Base-by-base conservation (phyloP, 1,140 invertebrate species). In the Drosophila persimilis region DNA sequence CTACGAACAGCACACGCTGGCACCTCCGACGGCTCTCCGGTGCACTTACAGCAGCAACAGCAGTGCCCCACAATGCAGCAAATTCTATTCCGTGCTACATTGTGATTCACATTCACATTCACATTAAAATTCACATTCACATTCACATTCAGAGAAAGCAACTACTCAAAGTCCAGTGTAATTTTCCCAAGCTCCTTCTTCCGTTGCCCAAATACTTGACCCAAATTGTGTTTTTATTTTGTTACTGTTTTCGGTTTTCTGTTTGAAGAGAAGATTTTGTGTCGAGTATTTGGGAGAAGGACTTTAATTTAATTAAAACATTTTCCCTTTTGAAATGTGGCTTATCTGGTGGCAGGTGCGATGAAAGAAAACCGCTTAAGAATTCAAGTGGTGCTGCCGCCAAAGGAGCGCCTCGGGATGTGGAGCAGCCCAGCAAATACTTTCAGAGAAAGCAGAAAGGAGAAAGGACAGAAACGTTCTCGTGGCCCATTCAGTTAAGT, bases 301-400 rank as follows among this genome's bases (percentile, higher is more conserved):
- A 58, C 57, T 65, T 77, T 77, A 73, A 84, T 73, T 84, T 73
- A 84, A 84, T 84, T 84, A 80, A 84, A 86, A 70, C 58, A 65
- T 63, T 73, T 58, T 58, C 51, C 11, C 35, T 39, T 39, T 64
- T 65, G 17, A 58, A 53, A 20, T 46, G 43, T 24, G 26, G 8
- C 13, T 48, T 35, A 35, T 46, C 69, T 41, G 65, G 31, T 41
- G n/a, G 43, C 20, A 47, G 44, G 35, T 43, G 43, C 13, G 6
- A 15, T 39, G 35, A 39, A 39, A 39, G 35, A 31, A 39, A 35
- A 31, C 11, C 22, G 31, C 15, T 6, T 31, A 48, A 69, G 44
- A 67, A 69, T 41, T 55, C 64, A 48, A 67, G 51, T 48, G 35
- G 65, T 43, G 51, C 62, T 63, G 45, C 44, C 31, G 65, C 39